phyloP scores from a whole-genome alignment of 2,888 invertebrate species.

The Escarpia spicata region DNA sequence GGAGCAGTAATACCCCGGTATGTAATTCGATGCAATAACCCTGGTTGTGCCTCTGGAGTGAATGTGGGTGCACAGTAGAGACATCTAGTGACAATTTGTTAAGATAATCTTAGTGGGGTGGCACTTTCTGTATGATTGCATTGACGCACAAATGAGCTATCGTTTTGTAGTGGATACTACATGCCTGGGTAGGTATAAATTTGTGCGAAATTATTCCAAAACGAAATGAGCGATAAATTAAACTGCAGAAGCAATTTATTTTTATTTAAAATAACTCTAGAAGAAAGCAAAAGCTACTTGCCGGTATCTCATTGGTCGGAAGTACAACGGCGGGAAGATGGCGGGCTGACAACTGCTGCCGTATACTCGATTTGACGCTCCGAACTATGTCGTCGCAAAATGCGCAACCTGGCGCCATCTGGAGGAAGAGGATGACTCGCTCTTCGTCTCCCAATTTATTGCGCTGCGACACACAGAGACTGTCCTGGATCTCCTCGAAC shows the following conservation, averaged over 20 bases:
- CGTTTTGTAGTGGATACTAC: no score
- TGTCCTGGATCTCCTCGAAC: conserved; percentile 69
- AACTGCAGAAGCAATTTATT: not conserved
- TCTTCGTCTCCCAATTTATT: conserved; percentile 67
- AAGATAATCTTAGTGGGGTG: no score
- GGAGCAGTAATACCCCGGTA: no score
- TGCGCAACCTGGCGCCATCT: conserved; percentile 62
- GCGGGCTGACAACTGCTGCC: conserved; percentile 67
- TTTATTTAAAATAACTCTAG: no score
- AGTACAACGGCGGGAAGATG: conserved; percentile 70
- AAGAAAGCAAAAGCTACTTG: conserved; percentile 48
- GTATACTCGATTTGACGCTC: conserved; percentile 65
- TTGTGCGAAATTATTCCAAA: no score
- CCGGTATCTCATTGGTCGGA: conserved; percentile 68
- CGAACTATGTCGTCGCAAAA: conserved; percentile 64
- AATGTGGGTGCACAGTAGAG: no score
- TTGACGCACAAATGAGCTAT: no score
- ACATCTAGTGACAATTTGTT: no score
- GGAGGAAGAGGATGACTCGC: conserved; percentile 70
- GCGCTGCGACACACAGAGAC: conserved; percentile 69
- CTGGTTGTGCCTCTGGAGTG: no score
- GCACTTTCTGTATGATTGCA: no score
- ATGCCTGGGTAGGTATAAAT: no score
- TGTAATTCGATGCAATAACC: no score
- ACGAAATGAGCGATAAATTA: not conserved